These are phyloP conservation scores for Megalonaias nervosa DNA, from an alignment of 1,140 invertebrate genomes.

Conservation along the genomic window DNA sequence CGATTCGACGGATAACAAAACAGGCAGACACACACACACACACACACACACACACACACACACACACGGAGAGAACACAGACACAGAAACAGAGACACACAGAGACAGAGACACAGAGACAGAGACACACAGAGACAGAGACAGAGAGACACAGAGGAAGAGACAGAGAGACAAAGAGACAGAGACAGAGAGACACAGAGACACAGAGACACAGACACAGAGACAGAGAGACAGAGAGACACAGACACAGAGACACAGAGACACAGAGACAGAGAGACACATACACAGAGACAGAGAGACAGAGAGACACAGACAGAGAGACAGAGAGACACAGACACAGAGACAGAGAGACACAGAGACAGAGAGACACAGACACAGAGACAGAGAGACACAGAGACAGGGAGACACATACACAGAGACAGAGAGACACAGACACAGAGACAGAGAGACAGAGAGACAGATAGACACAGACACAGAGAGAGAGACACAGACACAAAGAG, in stretches of 20 bases:
- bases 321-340: background rate
- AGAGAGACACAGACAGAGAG: too few species aligned
- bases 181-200: background rate
- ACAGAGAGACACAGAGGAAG: too few species aligned
- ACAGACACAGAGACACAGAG: too few species aligned
- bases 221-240: slow-evolving; percentile 1
- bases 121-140: background rate
- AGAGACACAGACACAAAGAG: too few species aligned
- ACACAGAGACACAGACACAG: background rate
- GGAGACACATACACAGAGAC: background rate
- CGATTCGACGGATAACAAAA: too few species aligned
- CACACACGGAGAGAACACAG: too few species aligned
- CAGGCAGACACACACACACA: too few species aligned
- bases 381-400: background rate
- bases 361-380: background rate
- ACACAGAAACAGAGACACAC: too few species aligned
- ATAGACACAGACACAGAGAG: too few species aligned
- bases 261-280: too few species aligned
- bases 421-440: background rate
- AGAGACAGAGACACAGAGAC: background rate
- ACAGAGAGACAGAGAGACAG: background rate
- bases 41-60: too few species aligned
- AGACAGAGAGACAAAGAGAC: background rate
- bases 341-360: background rate
- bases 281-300: too few species aligned